Base-by-base conservation (phyloP, 2,888 invertebrate species). In the Perizoma flavofasciatum region DNA sequence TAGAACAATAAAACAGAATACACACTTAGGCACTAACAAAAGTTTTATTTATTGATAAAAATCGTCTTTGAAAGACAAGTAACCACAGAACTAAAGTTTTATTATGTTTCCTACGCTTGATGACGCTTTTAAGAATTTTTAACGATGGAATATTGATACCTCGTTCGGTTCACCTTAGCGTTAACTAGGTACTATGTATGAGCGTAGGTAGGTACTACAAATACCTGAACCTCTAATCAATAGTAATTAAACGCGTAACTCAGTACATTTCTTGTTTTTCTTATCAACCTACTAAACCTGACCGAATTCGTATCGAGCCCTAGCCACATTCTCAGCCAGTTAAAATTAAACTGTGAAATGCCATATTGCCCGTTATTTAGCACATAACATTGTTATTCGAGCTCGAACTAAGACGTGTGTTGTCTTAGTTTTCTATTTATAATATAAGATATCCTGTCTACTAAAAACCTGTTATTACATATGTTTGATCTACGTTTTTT, bases 1-100 rank as follows among this genome's bases (percentile, higher is more conserved):
- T 90, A 43, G 90, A 90, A 68, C 84, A 85, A 22, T 66, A 61
- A 58, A 10, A 32, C 45, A 45, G 8, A 40, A 54, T 10, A 44
- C 39, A 39, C 37, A 34, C 8, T 37, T 9, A 5, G 6, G 11
- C 6, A 11, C 48, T 37, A 11, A 37, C 6, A 37, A 9, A 46
- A 32, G 5, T 46, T 8, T 0, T 37, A 5, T 37, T 37, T 5
- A 37, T 37, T 37, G 6, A 37, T 37, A 37, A 4, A 7, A 4
- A 22, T 22, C 22, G 22, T 22, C 22, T 22, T 3, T 22, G 22
- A 22, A 1, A 1, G 22, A 2, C 1, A 22, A 22, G 22, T 22
- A 22, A 22, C 22, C 22, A 22, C 1, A 22, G 22, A 22, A 22
- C 1, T 22, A 22, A 22, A 22, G 3, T 22, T 22, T 22, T 22